These are phyloP conservation scores for Capreolus pygargus DNA, from an alignment of 2,113 vertebrate genomes.

Conservation along the genomic window DNA sequence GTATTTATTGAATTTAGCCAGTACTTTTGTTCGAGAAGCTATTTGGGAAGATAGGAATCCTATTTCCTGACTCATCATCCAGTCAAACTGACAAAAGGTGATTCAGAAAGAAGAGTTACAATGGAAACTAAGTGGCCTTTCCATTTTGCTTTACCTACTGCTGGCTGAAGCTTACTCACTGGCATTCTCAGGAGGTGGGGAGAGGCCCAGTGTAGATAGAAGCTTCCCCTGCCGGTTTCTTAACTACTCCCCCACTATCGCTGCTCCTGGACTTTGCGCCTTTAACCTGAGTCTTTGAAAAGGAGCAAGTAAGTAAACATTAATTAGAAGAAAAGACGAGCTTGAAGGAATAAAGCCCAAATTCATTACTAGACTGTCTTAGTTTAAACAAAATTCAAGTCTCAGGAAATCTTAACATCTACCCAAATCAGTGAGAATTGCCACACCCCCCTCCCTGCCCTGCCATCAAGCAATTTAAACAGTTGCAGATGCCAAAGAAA, in stretches of 20 bases:
- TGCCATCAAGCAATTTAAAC: background rate
- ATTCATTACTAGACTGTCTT: background rate
- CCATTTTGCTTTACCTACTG: background rate
- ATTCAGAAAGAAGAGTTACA: background rate
- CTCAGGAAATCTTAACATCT: background rate
- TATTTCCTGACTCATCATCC: background rate
- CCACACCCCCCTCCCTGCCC: background rate
- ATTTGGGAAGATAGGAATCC: background rate
- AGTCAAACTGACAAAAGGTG: background rate
- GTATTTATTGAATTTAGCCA: background rate
- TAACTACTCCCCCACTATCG: background rate
- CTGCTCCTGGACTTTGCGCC: background rate
- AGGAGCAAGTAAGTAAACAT: background rate
- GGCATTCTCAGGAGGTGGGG: background rate
- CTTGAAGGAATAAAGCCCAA: background rate
- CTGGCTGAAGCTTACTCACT: background rate
- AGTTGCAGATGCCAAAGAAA: constrained; percentile 45
- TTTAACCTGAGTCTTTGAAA: background rate
- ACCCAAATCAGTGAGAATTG: background rate
- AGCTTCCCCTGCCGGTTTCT: background rate
- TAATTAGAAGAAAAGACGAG: too few relatives aligned
- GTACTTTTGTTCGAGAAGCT: background rate
- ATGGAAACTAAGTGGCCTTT: background rate
- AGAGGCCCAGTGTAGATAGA: background rate
- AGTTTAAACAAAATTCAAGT: background rate